Base-by-base conservation (phyloP, 2,888 invertebrate species). In the Trimorus sp. region DNA sequence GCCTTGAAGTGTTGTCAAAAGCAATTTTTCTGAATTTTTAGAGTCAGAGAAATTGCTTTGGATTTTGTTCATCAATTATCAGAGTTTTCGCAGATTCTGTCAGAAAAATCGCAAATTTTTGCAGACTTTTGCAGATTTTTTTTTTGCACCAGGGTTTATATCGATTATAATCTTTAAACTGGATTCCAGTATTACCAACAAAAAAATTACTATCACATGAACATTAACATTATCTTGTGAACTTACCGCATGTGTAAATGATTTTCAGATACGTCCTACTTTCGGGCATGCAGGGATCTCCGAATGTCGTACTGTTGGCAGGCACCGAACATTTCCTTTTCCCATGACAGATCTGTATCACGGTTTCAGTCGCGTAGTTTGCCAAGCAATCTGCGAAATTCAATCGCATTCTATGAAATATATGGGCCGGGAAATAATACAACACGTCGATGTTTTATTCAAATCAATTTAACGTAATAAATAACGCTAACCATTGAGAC, bases 321-420 rank as follows among this genome's bases (percentile, higher is more conserved):
- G 95, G 94, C 65, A 97, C 93, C 60, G 95, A 95, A 90, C 97
- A 97, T 77, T 95, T 94, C 82, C 97, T 93, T 90, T 96, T 95
- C 45, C 97, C 97, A 89, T 97, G 97, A 90, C 97, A 97, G 86
- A 95, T 94, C 89, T 96, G 94, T 96, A 98, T 97, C 70, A 98
- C 96, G 15, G 96, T 96, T 92, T 98, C 97, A n/a, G 97, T 96
- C 6, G 97, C 97, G 92, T 96, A 96, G 86, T 96, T 96, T 85
- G 96, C 96, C 91, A 97, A 93, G 91, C 98, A 98, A 15, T 97
- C 98, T 98, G 93, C 38, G 93, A 93, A 86, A 80, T 77, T 77
- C 76, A 82, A 83, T 83, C 83, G 63, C 63, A 79, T 69, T 76
- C 60, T 79, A 79, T 83, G 79, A 79, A 83, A 83, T 79, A 74